Evolutionary conservation across 2,888 invertebrate species (phyloP).

Genomic region (Brachyopa scutellaris): DNA sequence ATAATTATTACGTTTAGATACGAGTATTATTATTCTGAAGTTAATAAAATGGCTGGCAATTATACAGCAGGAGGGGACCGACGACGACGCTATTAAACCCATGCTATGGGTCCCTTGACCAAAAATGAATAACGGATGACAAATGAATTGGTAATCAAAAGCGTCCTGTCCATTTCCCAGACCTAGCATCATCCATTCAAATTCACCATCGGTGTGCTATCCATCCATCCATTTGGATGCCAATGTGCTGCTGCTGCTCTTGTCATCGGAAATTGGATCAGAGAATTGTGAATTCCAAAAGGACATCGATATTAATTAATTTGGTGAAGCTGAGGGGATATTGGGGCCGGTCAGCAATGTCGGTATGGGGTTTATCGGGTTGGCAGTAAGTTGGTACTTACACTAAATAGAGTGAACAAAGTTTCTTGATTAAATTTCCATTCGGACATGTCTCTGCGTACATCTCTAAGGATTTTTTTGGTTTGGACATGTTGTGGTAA

Average conservation of each 20-base stretch:
- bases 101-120: slow-evolving; percentile 55
- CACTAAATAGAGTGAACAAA: slow-evolving; percentile 65
- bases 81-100: slow-evolving; percentile 14
- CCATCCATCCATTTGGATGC: slow-evolving; percentile 54
- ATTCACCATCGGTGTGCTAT: slow-evolving; percentile 56
- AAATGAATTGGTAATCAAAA: slow-evolving; percentile 73
- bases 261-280: slow-evolving; percentile 71
- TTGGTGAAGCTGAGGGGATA: slow-evolving; percentile 66
- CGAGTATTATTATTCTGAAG: slow-evolving; percentile 64
- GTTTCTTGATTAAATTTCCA: slow-evolving; percentile 72
- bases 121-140: slow-evolving; percentile 72
- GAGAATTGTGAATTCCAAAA: slow-evolving; percentile 72
- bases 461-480: slow-evolving; percentile 65
- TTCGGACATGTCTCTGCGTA: slow-evolving; percentile 50
- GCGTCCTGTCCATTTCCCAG: slow-evolving; percentile 60
- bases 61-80: slow-evolving; percentile 33
- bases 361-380: slow-evolving; percentile 26
- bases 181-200: slow-evolving; percentile 57
- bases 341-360: slow-evolving; percentile 54
- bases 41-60: slow-evolving; percentile 63
- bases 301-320: slow-evolving; percentile 73
- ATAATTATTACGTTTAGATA: slow-evolving; percentile 67
- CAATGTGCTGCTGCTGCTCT: slow-evolving; percentile 45
- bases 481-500: slow-evolving; percentile 42
- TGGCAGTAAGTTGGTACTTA: slow-evolving; percentile 45